Percentiles rank a stretch among this genome's conserved stretches.
These are phyloP conservation scores for Chelon auratus DNA, from an alignment of 2,797 vertebrate species.

Conservation along the genomic window DNA sequence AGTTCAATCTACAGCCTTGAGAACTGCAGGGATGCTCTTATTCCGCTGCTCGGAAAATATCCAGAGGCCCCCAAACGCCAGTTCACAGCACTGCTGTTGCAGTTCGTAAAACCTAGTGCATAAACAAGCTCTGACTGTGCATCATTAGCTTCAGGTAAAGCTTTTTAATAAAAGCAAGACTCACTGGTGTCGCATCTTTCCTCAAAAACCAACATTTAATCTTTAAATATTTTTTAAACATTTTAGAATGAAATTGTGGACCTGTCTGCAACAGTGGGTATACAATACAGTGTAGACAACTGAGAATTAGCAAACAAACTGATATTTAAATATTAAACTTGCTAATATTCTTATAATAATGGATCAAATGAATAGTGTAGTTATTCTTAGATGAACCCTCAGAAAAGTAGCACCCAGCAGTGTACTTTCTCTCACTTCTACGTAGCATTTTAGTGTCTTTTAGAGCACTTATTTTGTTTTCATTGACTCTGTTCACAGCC, in stretches of 20 bases:
- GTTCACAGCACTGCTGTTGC: constrained; percentile 33
- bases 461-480: no score
- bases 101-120: constrained; percentile 27
- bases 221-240: not conserved
- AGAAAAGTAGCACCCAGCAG: no score
- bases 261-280: not conserved
- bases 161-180: not conserved
- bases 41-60: constrained; percentile 40
- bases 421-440: no score
- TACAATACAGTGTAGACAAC: not conserved
- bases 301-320: not conserved
- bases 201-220: not conserved
- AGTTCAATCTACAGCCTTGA: constrained; percentile 49
- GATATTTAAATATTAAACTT: not conserved
- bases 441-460: no score
- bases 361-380: no score
- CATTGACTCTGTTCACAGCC: no score
- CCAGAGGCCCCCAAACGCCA: constrained; percentile 32
- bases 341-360: not conserved
- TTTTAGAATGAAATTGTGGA: not conserved
- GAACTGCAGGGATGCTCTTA: constrained; percentile 34
- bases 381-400: no score
- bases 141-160: constrained; percentile 26
- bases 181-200: not conserved
- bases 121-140: constrained; percentile 23